Evolutionary conservation across 2,797 vertebrate genomes (phyloP).

Genomic region (Melanotaenia parkinsoni): DNA sequence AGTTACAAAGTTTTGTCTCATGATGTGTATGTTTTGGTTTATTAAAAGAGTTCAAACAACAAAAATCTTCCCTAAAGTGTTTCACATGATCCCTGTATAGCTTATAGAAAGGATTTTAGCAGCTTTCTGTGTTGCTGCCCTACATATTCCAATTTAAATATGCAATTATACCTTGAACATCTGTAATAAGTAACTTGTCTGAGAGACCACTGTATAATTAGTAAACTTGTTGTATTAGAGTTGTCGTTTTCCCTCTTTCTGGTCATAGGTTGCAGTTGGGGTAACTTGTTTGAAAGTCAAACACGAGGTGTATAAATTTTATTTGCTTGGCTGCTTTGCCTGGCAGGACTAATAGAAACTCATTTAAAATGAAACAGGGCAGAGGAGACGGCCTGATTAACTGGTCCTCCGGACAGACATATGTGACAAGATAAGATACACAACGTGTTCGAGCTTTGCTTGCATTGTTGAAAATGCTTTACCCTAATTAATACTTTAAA

Average conservation of each 20-base stretch:
- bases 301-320: slow-evolving; percentile 39
- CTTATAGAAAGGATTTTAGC: not conserved
- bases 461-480: slow-evolving; percentile 45
- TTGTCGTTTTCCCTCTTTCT: slow-evolving; percentile 20
- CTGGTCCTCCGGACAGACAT: slow-evolving; percentile 64
- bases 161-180: not conserved
- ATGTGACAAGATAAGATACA: slow-evolving; percentile 52
- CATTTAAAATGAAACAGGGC: slow-evolving; percentile 58
- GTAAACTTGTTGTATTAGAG: slow-evolving; percentile 14
- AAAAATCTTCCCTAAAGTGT: not conserved
- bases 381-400: slow-evolving; percentile 65
- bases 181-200: slow-evolving; percentile 17
- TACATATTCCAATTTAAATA: slow-evolving; percentile 26
- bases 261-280: slow-evolving; percentile 35
- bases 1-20: not conserved
- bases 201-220: slow-evolving; percentile 9
- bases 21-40: not conserved
- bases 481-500: slow-evolving; percentile 45
- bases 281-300: slow-evolving; percentile 52
- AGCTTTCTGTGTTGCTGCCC: not conserved
- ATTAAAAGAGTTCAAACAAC: not conserved
- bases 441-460: slow-evolving; percentile 50
- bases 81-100: not conserved
- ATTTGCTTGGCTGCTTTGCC: slow-evolving; percentile 55
- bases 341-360: slow-evolving; percentile 51